Base-by-base conservation (phyloP, 2,113 vertebrate genomes). In the Ceuthmochares aereus region DNA sequence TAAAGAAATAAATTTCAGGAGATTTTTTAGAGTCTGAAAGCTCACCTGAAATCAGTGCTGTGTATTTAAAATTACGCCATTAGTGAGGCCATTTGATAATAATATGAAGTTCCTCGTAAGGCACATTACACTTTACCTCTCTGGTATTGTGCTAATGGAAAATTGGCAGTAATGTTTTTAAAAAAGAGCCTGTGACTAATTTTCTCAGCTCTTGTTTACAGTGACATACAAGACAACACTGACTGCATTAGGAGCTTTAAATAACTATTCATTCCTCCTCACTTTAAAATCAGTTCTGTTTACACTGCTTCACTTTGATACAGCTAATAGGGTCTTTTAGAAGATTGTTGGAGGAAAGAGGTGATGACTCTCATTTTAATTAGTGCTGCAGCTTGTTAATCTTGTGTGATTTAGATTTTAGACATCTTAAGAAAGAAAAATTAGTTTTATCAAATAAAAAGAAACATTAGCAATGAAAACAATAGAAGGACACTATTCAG, bases 381-480 rank as follows among this genome's bases (percentile, higher is more conserved):
- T 97, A 97, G 95, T 95, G 75, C 85, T 87, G 91, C 78, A 84
- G 90, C 92, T 96, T 96, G 87, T 95, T 97, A 96, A 97, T 97
- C 97, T 95, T 90, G 51, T 18, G 2, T 0, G 20, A 84, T 94
- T 95, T 93, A 94, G 91, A 96, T 96, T 93, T 92, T 86, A 68
- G 93, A 85, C 92, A 72, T 97, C 42, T 93, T 97, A 90, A 88
- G 78, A 80, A 96, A 97, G 95, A 97, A 96, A 98, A 18, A 98
- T 96, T 93, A 96, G 94, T 87, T 93, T 96, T 94, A 67, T 78
- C 52, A 96, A 97, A 96, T 97, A 98, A 98, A 94, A 47, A 73
- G 97, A 94, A 93, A 81, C 96, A 76, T 95, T 97, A 95, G 78
- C 0, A 54, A 87, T 94, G 49, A 91, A 94, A 75, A 96, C 95